Conservation (phyloP, 2,797 vertebrate species). For the Podarcis siculus region DNA sequence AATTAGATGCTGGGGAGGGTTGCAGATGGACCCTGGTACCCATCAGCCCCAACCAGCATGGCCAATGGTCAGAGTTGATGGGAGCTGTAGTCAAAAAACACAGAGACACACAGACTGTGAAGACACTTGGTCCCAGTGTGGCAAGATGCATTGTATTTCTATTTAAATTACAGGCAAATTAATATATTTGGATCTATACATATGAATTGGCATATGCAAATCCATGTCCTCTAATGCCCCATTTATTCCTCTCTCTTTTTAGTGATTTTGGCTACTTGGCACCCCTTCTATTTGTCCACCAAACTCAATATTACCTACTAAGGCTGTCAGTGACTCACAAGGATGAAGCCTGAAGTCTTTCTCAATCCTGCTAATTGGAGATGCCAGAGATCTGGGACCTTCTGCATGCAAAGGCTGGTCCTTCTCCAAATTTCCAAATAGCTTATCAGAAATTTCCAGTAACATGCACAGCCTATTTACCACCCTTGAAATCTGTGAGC, state of each 20-base stretch:
- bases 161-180: no score
- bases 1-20: neutral
- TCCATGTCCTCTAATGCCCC: no score
- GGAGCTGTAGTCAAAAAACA: neutral
- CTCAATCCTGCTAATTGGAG: neutral
- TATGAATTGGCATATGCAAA: no score
- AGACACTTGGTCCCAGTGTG: no score
- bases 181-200: no score
- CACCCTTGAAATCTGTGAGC: no score
- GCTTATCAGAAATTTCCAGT: neutral
- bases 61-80: neutral
- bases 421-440: neutral
- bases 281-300: neutral
- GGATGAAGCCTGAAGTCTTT: neutral
- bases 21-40: neutral
- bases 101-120: no score
- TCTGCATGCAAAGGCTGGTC: neutral
- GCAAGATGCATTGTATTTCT: no score
- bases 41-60: neutral
- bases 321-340: neutral
- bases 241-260: no score
- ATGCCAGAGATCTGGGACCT: neutral
- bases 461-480: no score
- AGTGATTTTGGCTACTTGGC: no score
- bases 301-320: neutral